Conservation (phyloP, 1,140 invertebrate genomes). For the Leptestheria dahalacensis region DNA sequence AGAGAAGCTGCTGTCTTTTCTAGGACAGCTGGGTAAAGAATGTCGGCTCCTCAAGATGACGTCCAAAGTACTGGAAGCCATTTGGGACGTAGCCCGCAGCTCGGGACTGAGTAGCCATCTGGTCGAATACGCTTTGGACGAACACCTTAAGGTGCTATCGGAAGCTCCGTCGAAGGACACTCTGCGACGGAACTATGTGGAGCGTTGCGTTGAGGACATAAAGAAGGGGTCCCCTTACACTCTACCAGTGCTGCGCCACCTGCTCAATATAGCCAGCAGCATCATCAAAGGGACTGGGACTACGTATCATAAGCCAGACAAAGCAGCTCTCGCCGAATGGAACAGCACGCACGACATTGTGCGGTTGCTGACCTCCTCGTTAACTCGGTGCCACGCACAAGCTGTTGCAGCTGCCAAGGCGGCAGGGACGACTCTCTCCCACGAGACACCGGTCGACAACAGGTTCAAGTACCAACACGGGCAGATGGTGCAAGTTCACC, state of each 20-base stretch:
- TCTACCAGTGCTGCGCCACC: constrained; percentile 31
- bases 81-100: constrained; percentile 36
- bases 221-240: constrained; percentile 29
- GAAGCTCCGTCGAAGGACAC: constrained; percentile 33
- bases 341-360: constrained; percentile 30
- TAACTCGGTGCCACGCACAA: constrained; percentile 33
- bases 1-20: constrained; percentile 34
- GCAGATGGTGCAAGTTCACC: constrained; percentile 34
- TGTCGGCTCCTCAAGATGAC: constrained; percentile 22
- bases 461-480: constrained; percentile 33
- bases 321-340: constrained; percentile 19
- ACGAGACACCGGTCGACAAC: constrained; percentile 31
- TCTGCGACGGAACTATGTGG: constrained; percentile 29
- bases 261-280: constrained; percentile 33
- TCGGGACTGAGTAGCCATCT: constrained; percentile 29
- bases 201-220: constrained; percentile 37
- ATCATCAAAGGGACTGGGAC: constrained; percentile 29
- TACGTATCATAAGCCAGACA: constrained; percentile 32
- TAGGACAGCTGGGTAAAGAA: constrained; percentile 37
- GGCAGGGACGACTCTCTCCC: constrained; percentile 25
- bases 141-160: constrained; percentile 35
- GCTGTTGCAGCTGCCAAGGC: constrained; percentile 23
- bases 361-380: constrained; percentile 32
- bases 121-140: constrained; percentile 33
- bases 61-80: constrained; percentile 31